Evolutionary conservation across 2,888 invertebrate genomes (phyloP), one percentile per base, ranked within the genome.

Genomic region (Trimorus sp.): DNA sequence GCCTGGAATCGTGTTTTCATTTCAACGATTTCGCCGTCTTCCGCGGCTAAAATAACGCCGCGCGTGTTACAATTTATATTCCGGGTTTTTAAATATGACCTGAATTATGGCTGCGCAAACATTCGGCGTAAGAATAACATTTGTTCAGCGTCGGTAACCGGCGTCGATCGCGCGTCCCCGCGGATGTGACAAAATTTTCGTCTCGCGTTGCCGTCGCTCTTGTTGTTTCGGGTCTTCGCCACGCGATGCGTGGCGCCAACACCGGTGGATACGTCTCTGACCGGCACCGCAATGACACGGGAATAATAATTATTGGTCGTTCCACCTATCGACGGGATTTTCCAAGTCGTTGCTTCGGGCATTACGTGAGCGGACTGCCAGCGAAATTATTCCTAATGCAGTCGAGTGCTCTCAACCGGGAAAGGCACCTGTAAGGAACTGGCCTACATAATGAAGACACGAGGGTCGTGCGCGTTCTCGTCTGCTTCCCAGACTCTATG

Each of bases 381-480:
- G 84, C 80, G 82, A 88, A 88, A 88, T 88, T 83, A 85, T 87
- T 87, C 84, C 85, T 84, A 86, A 85, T 87, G 85, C 85, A 84
- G 81, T 73, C 82, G 83, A 86, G 84, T 81, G 85, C 82, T 84
- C 82, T 85, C 84, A 83, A 78, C 85, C 87, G 73, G 80, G 84
- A 89, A 88, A 88, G 88, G 87, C 87, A 87, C 87, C 89, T 89
- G 87, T 88, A 86, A 86, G 86, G 79, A 85, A 85, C 86, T 87
- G 86, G 86, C 87, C 87, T 87, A 87, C 88, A 85, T 88, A 89
- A 89, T 90, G 86, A 90, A 89, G 89, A 88, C 86, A 82, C 86
- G 86, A 86, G 85, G 85, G 86, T 79, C 79, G 82, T 16, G 82
- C 82, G 78, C 75, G 78, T 82, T 84, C 84, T 84, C 82, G 74